Evolutionary conservation across 2,797 vertebrate species (phyloP).

Genomic region (Tangara arthus): DNA sequence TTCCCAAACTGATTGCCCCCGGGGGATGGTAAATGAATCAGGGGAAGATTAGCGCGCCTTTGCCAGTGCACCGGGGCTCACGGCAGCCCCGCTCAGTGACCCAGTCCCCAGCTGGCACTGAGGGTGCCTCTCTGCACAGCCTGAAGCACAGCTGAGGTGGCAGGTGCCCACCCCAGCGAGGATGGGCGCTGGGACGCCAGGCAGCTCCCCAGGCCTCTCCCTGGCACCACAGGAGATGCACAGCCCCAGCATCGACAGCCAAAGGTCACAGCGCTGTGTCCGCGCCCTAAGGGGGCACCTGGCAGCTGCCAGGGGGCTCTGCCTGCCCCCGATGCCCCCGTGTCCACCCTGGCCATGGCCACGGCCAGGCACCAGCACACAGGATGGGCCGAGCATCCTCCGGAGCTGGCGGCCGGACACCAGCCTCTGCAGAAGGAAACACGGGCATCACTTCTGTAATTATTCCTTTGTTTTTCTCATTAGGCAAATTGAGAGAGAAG

Average conservation of each 20-base stretch:
- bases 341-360: not conserved
- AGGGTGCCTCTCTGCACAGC: not conserved
- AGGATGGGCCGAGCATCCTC: not conserved
- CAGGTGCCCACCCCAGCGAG: fast-evolving
- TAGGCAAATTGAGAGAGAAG: slow-evolving; percentile 15
- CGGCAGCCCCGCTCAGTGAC: fast-evolving
- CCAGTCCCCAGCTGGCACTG: fast-evolving
- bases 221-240: fast-evolving
- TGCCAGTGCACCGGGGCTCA: fast-evolving
- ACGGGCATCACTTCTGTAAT: fast-evolving
- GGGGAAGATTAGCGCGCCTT: not conserved
- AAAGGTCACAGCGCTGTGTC: fast-evolving
- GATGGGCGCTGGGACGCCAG: fast-evolving
- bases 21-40: not conserved
- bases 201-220: not conserved
- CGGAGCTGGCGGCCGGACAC: fast-evolving
- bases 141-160: not conserved
- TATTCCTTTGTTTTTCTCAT: slow-evolving; percentile 1
- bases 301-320: not conserved
- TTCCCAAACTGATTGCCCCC: not conserved
- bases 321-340: fast-evolving
- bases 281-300: fast-evolving
- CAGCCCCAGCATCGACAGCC: fast-evolving
- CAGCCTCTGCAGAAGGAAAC: not conserved
- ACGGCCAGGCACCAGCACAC: fast-evolving